phyloP scores from a whole-genome alignment of 2,113 vertebrate genomes.

The Tenrec ecaudatus region DNA sequence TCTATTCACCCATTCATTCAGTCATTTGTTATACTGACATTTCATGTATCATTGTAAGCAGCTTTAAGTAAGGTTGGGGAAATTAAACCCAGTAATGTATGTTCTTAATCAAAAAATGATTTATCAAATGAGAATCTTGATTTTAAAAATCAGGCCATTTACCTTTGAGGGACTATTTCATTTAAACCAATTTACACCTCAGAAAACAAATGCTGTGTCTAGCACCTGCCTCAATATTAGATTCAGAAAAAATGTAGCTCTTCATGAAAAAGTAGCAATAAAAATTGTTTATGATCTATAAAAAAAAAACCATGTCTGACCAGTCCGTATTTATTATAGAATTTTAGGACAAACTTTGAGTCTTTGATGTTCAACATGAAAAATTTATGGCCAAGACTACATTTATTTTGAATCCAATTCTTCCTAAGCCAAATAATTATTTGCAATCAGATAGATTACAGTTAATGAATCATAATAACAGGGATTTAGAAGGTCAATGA shows the following conservation, averaged over 20 bases:
- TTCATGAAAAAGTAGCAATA: conserved; percentile 13
- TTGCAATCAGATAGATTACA: conserved; percentile 61
- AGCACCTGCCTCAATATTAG: conserved; percentile 9
- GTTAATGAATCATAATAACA: conserved; percentile 63
- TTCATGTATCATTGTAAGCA: background rate
- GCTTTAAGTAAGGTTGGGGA: conserved; percentile 35
- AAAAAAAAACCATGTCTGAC: background rate
- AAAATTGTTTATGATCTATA: background rate
- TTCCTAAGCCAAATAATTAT: conserved; percentile 66
- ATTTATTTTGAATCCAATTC: conserved; percentile 19
- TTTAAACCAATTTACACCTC: conserved; percentile 41
- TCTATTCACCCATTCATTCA: background rate
- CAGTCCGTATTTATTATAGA: background rate
- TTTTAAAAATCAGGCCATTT: conserved; percentile 12
- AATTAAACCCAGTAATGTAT: conserved; percentile 15
- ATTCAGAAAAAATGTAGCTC: conserved; percentile 24
- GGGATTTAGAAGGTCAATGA: conserved; percentile 76
- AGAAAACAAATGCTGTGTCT: conserved; percentile 41
- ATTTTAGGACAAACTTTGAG: conserved; percentile 13
- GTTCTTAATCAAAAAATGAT: conserved; percentile 36
- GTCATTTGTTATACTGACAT: conserved; percentile 8
- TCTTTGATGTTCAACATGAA: conserved; percentile 23
- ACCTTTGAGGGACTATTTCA: conserved; percentile 34
- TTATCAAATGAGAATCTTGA: conserved; percentile 34
- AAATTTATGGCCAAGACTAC: conserved; percentile 40